These are phyloP conservation scores for Berghia stephanieae DNA, from an alignment of 1,140 invertebrate species.

Conservation along the genomic window DNA sequence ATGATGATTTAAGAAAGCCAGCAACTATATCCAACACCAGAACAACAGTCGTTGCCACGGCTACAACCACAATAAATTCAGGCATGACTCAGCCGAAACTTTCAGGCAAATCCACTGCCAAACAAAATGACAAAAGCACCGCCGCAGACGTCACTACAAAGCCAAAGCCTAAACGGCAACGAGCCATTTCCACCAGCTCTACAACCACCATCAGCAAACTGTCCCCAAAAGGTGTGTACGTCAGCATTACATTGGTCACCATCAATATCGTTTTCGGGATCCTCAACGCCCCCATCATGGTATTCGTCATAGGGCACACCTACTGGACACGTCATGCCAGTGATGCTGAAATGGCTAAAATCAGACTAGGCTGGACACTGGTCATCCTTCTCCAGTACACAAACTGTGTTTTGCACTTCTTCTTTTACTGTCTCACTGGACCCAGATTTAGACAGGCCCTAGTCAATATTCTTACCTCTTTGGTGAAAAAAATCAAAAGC, in stretches of 20 bases:
- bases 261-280: constrained; percentile 52
- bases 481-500: too few species aligned
- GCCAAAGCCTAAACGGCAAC: neutral
- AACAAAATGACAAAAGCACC: too few species aligned
- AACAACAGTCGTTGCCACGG: too few species aligned
- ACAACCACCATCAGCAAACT: neutral
- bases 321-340: constrained; percentile 33
- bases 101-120: too few species aligned
- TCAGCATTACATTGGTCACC: constrained; percentile 53
- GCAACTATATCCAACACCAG: too few species aligned
- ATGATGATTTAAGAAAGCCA: too few species aligned
- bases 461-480: too few species aligned
- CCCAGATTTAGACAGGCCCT: constrained; percentile 52
- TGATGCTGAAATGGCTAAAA: constrained; percentile 28
- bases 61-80: too few species aligned
- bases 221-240: constrained; percentile 12
- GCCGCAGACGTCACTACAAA: neutral
- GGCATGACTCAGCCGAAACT: too few species aligned
- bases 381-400: constrained; percentile 57
- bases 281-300: constrained; percentile 51
- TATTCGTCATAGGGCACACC: constrained; percentile 51
- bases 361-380: constrained; percentile 51
- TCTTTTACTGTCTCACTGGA: constrained; percentile 58
- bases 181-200: neutral
- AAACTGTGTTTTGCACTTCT: constrained; percentile 61